Evolutionary conservation across 2,888 invertebrate genomes (phyloP).

Genomic region (Patella caerulea): DNA sequence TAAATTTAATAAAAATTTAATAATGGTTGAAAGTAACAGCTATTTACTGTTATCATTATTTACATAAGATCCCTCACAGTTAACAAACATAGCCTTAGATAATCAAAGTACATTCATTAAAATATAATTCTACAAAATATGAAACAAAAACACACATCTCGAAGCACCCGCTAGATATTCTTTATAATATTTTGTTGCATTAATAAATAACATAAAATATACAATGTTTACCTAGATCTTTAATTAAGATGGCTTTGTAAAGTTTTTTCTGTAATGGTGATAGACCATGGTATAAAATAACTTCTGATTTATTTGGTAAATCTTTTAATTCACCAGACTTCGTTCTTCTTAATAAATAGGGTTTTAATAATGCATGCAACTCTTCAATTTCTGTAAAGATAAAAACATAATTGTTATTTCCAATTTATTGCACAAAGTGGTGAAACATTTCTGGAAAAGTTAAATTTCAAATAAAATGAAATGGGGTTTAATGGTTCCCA

Average conservation of each 20-base stretch:
- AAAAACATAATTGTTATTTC: background rate
- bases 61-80: too few species aligned
- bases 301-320: conserved; percentile 68
- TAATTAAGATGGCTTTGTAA: conserved; percentile 71
- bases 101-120: background rate
- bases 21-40: too few species aligned
- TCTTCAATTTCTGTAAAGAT: conserved; percentile 52
- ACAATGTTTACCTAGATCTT: conserved; percentile 63
- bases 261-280: conserved; percentile 70
- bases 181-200: too few species aligned
- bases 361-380: conserved; percentile 63
- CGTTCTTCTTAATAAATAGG: conserved; percentile 69
- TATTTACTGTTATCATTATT: too few species aligned
- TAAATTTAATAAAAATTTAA: too few species aligned
- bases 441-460: too few species aligned
- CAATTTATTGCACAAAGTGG: too few species aligned
- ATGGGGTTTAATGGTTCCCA: too few species aligned
- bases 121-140: background rate
- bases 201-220: too few species aligned
- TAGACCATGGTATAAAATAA: conserved; percentile 71
- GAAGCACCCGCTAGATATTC: background rate
- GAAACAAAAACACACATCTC: background rate
- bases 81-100: background rate
- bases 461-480: too few species aligned
- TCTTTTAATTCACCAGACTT: conserved; percentile 69